Evolutionary conservation across 2,113 vertebrate genomes (phyloP).

Genomic region (Oncorhynchus keta): DNA sequence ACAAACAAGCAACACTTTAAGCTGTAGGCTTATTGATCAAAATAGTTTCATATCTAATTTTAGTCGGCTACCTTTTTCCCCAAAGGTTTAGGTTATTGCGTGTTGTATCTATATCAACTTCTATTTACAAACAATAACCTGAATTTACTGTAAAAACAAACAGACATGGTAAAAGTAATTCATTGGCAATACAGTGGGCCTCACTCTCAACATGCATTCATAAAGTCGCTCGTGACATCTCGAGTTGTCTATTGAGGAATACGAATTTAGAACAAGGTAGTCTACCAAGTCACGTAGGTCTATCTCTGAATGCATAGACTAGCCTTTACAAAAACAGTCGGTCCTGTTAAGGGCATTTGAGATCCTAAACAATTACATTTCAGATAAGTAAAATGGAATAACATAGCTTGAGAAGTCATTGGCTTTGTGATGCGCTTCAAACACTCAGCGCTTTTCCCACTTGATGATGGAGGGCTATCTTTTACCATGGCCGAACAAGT

Average conservation of each 20-base stretch:
- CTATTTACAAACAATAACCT: too few species aligned
- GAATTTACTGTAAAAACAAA: too few species aligned
- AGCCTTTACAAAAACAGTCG: too few species aligned
- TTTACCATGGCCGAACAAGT: slow-evolving; percentile 34
- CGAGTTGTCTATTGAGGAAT: neutral
- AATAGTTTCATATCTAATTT: too few species aligned
- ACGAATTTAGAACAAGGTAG: slow-evolving; percentile 54
- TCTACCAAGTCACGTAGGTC: slow-evolving; percentile 41
- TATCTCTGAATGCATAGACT: neutral
- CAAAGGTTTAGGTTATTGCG: too few species aligned
- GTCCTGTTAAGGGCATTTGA: neutral
- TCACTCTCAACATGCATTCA: slow-evolving; percentile 9
- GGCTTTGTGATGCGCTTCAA: slow-evolving; percentile 38
- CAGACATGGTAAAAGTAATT: neutral
- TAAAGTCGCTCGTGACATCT: neutral
- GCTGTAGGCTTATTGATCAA: too few species aligned
- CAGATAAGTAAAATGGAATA: slow-evolving; percentile 5
- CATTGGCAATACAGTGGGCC: slow-evolving; percentile 4
- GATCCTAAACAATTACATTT: slow-evolving; percentile 2
- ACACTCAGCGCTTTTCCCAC: slow-evolving; percentile 16
- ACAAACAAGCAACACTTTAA: too few species aligned
- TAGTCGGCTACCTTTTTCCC: too few species aligned
- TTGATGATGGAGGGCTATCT: slow-evolving; percentile 14
- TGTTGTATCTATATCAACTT: too few species aligned
- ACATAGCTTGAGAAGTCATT: slow-evolving; percentile 28